phyloP scores from a whole-genome alignment of 2,888 invertebrate genomes.

The Omphaloscelis lunosa region DNA sequence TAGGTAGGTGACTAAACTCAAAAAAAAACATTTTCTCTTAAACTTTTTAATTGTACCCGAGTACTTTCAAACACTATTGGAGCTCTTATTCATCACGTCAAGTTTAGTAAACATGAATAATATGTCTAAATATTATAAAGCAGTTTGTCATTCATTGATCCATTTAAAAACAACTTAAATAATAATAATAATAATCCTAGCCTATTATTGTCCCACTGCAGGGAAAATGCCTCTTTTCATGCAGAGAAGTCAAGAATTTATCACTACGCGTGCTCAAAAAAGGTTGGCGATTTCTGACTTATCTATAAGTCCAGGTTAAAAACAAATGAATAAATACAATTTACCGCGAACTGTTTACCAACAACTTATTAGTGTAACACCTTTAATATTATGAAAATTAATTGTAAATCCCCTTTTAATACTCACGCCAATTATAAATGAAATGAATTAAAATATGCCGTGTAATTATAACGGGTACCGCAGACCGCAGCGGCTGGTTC shows the following conservation, averaged over 20 bases:
- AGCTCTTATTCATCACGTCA: not conserved
- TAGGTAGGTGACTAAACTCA: not conserved
- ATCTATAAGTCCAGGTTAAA: not conserved
- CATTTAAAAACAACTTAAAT: not conserved
- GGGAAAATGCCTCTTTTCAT: too few species aligned
- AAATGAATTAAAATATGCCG: conserved; percentile 55
- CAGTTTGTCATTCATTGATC: not conserved
- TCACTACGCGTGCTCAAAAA: too few species aligned
- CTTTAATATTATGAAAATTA: conserved; percentile 40
- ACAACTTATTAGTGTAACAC: conserved; percentile 24
- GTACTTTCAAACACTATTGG: not conserved
- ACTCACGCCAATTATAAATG: conserved; percentile 35
- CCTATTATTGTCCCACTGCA: too few species aligned
- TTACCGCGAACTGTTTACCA: not conserved
- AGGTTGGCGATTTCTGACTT: too few species aligned
- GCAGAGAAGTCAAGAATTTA: too few species aligned
- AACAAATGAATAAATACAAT: not conserved
- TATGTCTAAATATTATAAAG: too few species aligned
- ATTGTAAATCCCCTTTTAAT: conserved; percentile 46
- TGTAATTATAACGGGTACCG: conserved; percentile 42
- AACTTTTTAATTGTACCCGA: not conserved
- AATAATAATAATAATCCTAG: too few species aligned
- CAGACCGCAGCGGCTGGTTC: conserved; percentile 56
- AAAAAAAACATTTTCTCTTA: not conserved
- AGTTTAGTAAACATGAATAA: not conserved